Base-by-base conservation (phyloP, 2,113 vertebrate species). In the Abramis brama region DNA sequence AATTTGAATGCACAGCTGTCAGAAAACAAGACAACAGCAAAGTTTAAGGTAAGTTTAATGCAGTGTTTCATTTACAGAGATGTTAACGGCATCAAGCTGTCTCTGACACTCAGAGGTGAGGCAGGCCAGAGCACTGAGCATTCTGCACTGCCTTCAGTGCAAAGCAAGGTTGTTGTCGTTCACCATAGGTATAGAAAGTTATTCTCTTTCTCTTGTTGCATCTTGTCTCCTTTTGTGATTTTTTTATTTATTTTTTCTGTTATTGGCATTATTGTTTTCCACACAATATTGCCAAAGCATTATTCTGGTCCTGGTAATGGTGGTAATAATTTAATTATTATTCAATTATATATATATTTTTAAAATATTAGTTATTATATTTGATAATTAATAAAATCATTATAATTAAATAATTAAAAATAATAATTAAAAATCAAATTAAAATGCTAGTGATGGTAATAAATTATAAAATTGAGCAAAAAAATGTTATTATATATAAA, bases 21-120 rank as follows among this genome's bases (percentile, higher is more conserved):
- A 47, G 71, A 74, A 75, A 74, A 25, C 43, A 47, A 74, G 71
- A n/a, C 43, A 25, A n/a, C 43, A 75, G 71, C 39, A 74, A 25
- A 2, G 23, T 74, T 74, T n/a, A 17, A 25, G 23, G 12, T 75
- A 75, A 27, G 39, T 50, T 75, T 45, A 75, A 75, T 75, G 43
- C 71, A 75, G 71, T 75, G 71, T 75, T 50, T 17, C 23, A 50
- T 75, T 75, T 27, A 50, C 71, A 50, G 21, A 47, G 43, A 75
- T 1, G 21, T 73, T 45, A 45, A 73, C 30, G 11, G 11, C 70
- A 73, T 73, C 21, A 73, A 73, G 70, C 30, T 70, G 66, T 15
- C 27, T 68, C 64, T 33, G 64, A 68, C 64, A 68, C 13, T 68
- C 15, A 7, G 30, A 70, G 66, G 30, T 70, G 66, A 73, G 1